A percentile compares a stretch with the other conserved stretches of the same genome.
Evolutionary conservation across 2,888 invertebrate species (phyloP).

Genomic region (Anarsia innoxiella): DNA sequence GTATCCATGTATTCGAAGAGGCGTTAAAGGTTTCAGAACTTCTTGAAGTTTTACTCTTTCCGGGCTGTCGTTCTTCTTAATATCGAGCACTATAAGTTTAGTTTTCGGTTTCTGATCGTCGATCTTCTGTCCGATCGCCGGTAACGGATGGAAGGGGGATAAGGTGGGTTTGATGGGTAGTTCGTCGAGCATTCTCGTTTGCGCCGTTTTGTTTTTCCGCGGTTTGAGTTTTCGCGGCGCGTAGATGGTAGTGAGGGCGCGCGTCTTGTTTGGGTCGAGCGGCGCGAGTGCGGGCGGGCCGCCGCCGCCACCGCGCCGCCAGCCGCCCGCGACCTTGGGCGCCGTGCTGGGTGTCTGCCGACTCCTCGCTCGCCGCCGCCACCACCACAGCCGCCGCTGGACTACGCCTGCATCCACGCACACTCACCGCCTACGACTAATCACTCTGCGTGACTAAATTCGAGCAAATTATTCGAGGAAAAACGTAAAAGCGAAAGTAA

Average conservation of each 20-base stretch:
- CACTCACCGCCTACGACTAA: slow-evolving; percentile 4
- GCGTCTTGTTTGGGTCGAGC: slow-evolving; percentile 53
- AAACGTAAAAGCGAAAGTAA: too few relatives aligned
- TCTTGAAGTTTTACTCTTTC: slow-evolving; percentile 43
- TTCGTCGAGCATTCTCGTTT: slow-evolving; percentile 60
- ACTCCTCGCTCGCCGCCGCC: neutral
- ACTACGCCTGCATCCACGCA: slow-evolving; percentile 16
- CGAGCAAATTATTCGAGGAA: too few relatives aligned
- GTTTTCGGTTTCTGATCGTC: slow-evolving; percentile 48
- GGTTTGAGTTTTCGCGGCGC: slow-evolving; percentile 59
- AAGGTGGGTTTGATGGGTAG: slow-evolving; percentile 48
- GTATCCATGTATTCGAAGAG: slow-evolving; percentile 48
- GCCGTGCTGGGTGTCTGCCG: slow-evolving; percentile 25
- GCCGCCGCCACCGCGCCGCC: slow-evolving; percentile 54
- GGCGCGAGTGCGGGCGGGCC: slow-evolving; percentile 46
- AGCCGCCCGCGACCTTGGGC: slow-evolving; percentile 49
- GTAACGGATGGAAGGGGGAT: slow-evolving; percentile 65
- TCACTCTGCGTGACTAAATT: too few relatives aligned
- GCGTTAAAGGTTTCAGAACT: slow-evolving; percentile 59
- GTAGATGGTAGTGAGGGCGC: slow-evolving; percentile 65
- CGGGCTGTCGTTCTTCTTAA: slow-evolving; percentile 37
- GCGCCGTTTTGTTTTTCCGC: slow-evolving; percentile 56
- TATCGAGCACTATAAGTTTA: slow-evolving; percentile 58
- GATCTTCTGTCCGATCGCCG: slow-evolving; percentile 60
- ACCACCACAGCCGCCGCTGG: too few relatives aligned